Percentiles rank a stretch among this genome's conserved stretches.
Conservation (phyloP, 2,888 invertebrate species). For the Neoscelio sp. region DNA sequence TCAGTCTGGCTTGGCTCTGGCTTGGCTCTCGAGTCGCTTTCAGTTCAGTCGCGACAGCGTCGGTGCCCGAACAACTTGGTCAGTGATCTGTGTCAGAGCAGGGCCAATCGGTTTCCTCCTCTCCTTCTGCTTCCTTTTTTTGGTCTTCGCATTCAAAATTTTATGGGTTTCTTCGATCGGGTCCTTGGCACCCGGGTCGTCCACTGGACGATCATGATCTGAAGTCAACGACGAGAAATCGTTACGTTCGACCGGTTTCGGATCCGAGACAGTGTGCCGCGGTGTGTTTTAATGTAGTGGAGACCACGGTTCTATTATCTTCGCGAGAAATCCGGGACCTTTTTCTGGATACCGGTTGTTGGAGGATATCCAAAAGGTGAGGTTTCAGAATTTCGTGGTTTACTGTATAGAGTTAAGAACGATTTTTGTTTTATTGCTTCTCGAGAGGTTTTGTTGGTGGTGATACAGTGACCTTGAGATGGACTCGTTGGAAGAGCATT, state of each 20-base stretch:
- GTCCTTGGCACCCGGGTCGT: neutral
- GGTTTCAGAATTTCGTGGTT: conserved; percentile 2
- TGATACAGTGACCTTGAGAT: no score
- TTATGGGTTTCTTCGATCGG: neutral
- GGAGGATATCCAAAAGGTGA: conserved; percentile 41
- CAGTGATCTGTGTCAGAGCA: conserved; percentile 75
- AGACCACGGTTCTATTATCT: conserved; percentile 26
- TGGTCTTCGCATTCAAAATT: no score
- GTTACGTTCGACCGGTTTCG: conserved; percentile 44
- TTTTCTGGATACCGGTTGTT: conserved; percentile 53
- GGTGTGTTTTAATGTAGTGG: conserved; percentile 49
- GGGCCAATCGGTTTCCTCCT: conserved; percentile 61
- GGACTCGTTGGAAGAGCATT: no score
- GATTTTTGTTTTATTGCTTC: conserved; percentile 30
- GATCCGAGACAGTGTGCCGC: conserved; percentile 55
- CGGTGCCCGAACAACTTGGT: conserved; percentile 75
- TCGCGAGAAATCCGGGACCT: conserved; percentile 30
- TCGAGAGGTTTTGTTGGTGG: conserved; percentile 25
- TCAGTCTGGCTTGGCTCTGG: conserved; percentile 71
- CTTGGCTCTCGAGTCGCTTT: conserved; percentile 51
- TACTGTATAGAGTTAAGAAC: neutral
- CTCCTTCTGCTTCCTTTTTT: neutral
- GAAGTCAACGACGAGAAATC: conserved; percentile 11
- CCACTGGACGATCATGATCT: conserved; percentile 19
- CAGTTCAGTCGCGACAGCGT: conserved; percentile 70